Conservation (phyloP, 2,113 vertebrate genomes). For the Craseonycteris thonglongyai region DNA sequence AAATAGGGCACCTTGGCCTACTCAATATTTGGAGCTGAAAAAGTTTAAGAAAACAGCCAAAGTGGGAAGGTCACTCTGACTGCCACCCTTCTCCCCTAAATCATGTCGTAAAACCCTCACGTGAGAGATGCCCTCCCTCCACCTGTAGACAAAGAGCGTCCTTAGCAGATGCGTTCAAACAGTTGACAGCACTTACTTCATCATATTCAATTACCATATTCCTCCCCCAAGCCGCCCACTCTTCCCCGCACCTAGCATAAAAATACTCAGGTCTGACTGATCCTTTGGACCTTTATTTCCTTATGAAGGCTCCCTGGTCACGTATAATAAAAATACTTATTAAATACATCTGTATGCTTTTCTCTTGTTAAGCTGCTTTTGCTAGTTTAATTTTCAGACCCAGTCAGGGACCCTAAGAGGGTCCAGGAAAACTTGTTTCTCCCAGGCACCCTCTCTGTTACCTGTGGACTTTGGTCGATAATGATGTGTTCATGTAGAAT, state of each 20-base stretch:
- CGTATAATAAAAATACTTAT: background rate
- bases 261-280: background rate
- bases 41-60: background rate
- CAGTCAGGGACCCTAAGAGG: background rate
- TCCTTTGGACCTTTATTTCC: background rate
- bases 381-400: background rate
- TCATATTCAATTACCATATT: background rate
- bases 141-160: background rate
- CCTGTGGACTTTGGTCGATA: background rate
- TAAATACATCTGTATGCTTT: background rate
- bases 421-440: background rate
- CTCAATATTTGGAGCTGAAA: background rate
- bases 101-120: background rate
- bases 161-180: background rate
- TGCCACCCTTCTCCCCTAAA: background rate
- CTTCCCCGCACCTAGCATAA: background rate
- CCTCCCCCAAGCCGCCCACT: background rate
- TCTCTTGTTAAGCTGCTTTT: background rate
- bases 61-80: background rate
- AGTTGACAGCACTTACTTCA: background rate
- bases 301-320: background rate
- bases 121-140: background rate
- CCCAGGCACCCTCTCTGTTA: background rate
- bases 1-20: background rate
- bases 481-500: background rate